Base-by-base conservation (phyloP, 2,888 invertebrate species). In the Platycnemis pennipes region DNA sequence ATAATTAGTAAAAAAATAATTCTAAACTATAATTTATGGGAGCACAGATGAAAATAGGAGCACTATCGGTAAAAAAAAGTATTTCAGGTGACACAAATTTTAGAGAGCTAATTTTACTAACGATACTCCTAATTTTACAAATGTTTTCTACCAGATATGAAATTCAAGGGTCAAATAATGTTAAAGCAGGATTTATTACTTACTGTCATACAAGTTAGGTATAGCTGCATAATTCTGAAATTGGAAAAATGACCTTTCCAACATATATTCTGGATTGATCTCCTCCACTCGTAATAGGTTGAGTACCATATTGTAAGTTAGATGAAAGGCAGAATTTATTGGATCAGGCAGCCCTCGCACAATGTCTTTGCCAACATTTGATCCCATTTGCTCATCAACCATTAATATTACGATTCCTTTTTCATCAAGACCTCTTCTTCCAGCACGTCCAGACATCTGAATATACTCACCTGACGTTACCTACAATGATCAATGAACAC, bases 391-490 rank as follows among this genome's bases (percentile, higher is more conserved):
- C 96, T 99, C 99, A 96, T 99, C 99, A 37, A 99, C 98, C 99
- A 99, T 99, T 88, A 99, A 97, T 95, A 99, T 99, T 13, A 99
- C 99, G 94, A 99, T 99, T 95, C 98, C 99, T 96, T 99, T 99
- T 96, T 99, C 99, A 96, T 99, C 99, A 89, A 99, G 97, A 94
- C 99, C 99, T 96, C 99, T 98, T 94, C 99, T 98, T 2, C 99
- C 99, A 0, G 99, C 99, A 95, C 99, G 97, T 0, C 99, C 99
- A 22, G 99, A 99, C 99, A 99, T 99, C 96, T 99, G 99, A 95
- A 99, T 99, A 96, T 99, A 99, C 96, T 99, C 99, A 13, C 99
- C 99, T 0, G 99, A 99, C 0, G 99, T 98, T 94, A 99, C 97
- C 97, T 98, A 95, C 19, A 96, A 95, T 89, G 94, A 88, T 91